phyloP scores from a whole-genome alignment of 2,888 invertebrate species.

The Sarcophaga variegata region DNA sequence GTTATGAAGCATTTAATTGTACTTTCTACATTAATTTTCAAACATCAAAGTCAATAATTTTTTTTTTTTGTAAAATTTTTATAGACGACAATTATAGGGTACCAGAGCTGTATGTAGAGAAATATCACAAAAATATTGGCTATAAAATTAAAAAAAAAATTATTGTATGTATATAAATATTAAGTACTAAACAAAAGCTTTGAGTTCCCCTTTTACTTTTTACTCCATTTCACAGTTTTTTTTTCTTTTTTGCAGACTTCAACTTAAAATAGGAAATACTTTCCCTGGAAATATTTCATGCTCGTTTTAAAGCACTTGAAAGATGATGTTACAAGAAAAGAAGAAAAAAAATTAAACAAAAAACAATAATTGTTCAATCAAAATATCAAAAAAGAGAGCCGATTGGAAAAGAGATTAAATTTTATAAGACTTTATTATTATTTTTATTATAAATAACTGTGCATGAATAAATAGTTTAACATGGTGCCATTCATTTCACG shows the following conservation, averaged over 20 bases:
- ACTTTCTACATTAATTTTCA: neutral
- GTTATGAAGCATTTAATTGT: neutral
- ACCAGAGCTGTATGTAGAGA: constrained; percentile 2
- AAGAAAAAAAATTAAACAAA: neutral
- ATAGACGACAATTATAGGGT: constrained; percentile 22
- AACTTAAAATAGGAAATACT: constrained; percentile 43
- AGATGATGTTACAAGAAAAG: constrained; percentile 3
- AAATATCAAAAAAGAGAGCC: constrained; percentile 27
- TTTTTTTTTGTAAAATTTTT: neutral
- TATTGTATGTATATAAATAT: neutral
- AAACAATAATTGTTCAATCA: neutral
- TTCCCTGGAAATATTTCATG: constrained; percentile 39
- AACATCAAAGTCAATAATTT: neutral
- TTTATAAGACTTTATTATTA: neutral
- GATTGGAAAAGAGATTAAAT: constrained; percentile 19
- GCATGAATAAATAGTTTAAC: constrained; percentile 21
- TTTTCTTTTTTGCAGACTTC: neutral
- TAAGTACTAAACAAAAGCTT: neutral
- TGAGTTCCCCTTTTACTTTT: constrained; percentile 35
- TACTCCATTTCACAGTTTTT: neutral
- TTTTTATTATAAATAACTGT: constrained; percentile 27
- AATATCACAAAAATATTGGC: neutral
- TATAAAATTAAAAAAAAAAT: neutral
- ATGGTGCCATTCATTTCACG: neutral
- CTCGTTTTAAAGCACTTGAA: constrained; percentile 4